Evolutionary conservation across 2,113 vertebrate species (phyloP).

Genomic region (Oreotragus oreotragus): DNA sequence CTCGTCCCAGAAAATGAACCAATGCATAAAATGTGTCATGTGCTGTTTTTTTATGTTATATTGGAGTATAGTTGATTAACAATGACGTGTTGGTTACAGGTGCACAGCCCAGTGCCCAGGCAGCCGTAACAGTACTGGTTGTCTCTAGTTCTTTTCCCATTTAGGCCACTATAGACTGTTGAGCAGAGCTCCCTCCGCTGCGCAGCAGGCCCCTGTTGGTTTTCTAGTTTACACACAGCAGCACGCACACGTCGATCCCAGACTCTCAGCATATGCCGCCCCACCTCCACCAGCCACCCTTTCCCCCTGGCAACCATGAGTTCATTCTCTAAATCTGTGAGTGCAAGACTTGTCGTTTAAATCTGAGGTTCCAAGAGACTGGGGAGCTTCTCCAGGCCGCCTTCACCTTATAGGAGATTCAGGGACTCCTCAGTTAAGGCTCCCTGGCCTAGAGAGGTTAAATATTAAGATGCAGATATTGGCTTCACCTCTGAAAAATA

Average conservation of each 20-base stretch:
- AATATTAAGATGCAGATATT: neutral
- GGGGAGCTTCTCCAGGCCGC: neutral
- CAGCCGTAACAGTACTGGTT: no score
- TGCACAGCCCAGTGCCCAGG: no score
- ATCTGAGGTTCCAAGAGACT: neutral
- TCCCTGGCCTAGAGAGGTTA: neutral
- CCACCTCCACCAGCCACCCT: neutral
- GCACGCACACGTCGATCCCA: neutral
- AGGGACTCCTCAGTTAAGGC: neutral
- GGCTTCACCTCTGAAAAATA: constrained; percentile 11
- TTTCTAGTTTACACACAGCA: neutral
- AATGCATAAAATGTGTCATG: neutral
- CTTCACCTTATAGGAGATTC: neutral
- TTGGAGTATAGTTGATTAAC: neutral
- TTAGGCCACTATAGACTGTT: rapidly evolving
- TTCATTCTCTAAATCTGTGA: neutral
- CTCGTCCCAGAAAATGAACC: neutral
- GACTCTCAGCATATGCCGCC: rapidly evolving
- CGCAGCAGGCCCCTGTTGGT: rapidly evolving
- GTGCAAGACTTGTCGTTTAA: neutral
- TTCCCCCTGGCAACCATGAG: neutral
- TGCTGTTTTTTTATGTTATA: neutral
- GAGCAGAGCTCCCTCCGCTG: rapidly evolving
- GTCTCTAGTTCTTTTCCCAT: neutral
- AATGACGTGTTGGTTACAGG: neutral